These are phyloP conservation scores for Chelidonichthys spinosus DNA, from an alignment of 2,797 vertebrate species.

Conservation along the genomic window DNA sequence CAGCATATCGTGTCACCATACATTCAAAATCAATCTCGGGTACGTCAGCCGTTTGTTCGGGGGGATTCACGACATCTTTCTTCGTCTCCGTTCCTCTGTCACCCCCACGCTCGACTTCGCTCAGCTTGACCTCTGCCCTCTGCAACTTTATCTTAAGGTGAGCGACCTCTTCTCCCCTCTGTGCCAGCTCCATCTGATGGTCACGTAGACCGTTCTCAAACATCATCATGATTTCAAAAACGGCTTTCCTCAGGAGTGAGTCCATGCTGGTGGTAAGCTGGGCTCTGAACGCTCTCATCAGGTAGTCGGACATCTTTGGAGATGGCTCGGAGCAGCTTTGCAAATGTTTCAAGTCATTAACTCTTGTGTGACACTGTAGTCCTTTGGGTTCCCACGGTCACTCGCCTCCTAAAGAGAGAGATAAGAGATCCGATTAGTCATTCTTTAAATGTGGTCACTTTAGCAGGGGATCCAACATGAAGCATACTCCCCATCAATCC, in stretches of 20 bases:
- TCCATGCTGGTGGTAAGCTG: conserved; percentile 74
- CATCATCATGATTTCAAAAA: conserved; percentile 70
- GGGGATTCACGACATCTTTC: not conserved
- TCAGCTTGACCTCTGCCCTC: conserved; percentile 54
- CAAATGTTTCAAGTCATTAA: not conserved
- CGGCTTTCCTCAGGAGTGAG: conserved; percentile 49
- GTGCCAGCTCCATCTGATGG: conserved; percentile 65
- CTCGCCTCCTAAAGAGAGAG: not conserved
- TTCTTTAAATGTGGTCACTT: not conserved
- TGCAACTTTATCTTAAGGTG: conserved; percentile 70
- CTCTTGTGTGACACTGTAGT: not conserved
- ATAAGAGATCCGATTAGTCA: conserved; percentile 4
- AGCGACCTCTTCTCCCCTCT: conserved; percentile 67
- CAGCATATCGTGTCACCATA: conserved; percentile 17
- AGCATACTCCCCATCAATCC: not conserved
- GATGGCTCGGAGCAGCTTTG: not conserved
- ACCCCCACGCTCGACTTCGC: not conserved
- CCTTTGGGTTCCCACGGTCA: not conserved
- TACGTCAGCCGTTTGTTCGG: not conserved
- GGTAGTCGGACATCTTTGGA: conserved; percentile 63
- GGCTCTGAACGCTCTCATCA: conserved; percentile 54
- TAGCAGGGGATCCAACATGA: not conserved
- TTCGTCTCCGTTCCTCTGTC: not conserved
- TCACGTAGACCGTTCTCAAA: conserved; percentile 71
- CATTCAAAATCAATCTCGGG: conserved; percentile 68